These are phyloP conservation scores for Meliscaeva auricollis DNA, from an alignment of 2,888 invertebrate species.

Conservation along the genomic window DNA sequence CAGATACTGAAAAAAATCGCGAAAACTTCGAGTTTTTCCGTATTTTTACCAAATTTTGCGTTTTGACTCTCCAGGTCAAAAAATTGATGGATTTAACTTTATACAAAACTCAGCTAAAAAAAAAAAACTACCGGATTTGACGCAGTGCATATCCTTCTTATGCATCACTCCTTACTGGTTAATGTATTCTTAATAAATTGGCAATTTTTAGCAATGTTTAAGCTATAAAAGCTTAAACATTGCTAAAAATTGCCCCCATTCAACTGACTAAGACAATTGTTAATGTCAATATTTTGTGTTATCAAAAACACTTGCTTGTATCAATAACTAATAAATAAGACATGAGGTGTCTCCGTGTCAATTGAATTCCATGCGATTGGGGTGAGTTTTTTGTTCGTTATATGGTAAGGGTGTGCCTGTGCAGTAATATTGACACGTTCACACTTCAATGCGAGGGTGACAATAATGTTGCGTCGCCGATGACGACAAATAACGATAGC, in stretches of 20 bases:
- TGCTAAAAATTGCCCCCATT: conserved; percentile 20
- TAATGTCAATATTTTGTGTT: conserved; percentile 36
- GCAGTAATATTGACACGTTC: conserved; percentile 70
- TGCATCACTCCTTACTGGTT: too few species aligned
- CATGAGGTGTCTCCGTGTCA: conserved; percentile 71
- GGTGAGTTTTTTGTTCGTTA: background rate
- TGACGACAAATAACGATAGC: conserved; percentile 25
- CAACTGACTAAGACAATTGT: background rate
- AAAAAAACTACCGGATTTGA: too few species aligned
- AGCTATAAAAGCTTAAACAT: too few species aligned
- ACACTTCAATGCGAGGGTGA: conserved; percentile 68
- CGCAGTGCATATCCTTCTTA: too few species aligned
- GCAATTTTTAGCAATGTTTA: too few species aligned
- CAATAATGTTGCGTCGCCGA: conserved; percentile 26
- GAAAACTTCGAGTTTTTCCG: too few species aligned
- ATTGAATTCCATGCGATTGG: conserved; percentile 42
- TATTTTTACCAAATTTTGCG: too few species aligned
- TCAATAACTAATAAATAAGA: conserved; percentile 76
- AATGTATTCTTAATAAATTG: too few species aligned
- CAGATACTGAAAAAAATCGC: too few species aligned
- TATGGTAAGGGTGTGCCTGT: conserved; percentile 55
- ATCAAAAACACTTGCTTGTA: conserved; percentile 62
- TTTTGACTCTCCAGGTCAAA: too few species aligned
- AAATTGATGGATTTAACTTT: too few species aligned
- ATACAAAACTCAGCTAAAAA: too few species aligned